phyloP scores from a whole-genome alignment of 2,888 invertebrate species.

The Epinotia brunnichana region DNA sequence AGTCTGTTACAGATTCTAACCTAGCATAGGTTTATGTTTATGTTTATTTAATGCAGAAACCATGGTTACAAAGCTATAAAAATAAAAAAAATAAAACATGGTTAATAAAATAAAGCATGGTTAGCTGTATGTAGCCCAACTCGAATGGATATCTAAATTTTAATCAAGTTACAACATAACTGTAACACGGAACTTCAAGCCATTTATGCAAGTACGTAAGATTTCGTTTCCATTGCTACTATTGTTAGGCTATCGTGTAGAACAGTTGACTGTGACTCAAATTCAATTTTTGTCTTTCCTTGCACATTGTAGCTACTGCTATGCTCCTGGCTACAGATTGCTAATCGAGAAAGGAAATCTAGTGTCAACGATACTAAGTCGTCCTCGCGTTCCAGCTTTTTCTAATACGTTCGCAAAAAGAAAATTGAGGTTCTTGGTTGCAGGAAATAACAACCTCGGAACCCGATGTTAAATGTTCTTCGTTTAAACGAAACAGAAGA shows the following conservation, averaged over 20 bases:
- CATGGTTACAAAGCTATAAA: too few species aligned
- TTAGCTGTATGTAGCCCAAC: background rate
- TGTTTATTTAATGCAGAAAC: too few species aligned
- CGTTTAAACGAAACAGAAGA: too few species aligned
- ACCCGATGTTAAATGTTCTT: background rate
- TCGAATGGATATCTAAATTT: background rate
- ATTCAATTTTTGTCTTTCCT: constrained; percentile 15
- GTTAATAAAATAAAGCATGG: too few species aligned
- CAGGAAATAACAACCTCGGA: constrained; percentile 7
- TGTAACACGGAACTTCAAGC: too few species aligned
- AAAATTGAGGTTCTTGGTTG: constrained; percentile 1
- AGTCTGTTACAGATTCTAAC: too few species aligned
- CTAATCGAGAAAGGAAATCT: constrained; percentile 32
- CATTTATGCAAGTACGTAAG: too few species aligned
- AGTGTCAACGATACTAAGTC: constrained; percentile 19
- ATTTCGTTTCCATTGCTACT: too few species aligned
- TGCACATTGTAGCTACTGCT: background rate
- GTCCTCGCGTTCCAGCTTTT: background rate
- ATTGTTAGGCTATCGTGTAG: background rate
- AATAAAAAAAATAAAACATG: too few species aligned
- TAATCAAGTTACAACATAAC: background rate
- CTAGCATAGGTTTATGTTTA: too few species aligned
- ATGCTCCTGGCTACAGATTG: constrained; percentile 12
- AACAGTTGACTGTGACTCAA: background rate
- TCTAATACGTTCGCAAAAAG: background rate